Conservation (phyloP, 2,113 vertebrate species). For the Plectropomus leopardus region DNA sequence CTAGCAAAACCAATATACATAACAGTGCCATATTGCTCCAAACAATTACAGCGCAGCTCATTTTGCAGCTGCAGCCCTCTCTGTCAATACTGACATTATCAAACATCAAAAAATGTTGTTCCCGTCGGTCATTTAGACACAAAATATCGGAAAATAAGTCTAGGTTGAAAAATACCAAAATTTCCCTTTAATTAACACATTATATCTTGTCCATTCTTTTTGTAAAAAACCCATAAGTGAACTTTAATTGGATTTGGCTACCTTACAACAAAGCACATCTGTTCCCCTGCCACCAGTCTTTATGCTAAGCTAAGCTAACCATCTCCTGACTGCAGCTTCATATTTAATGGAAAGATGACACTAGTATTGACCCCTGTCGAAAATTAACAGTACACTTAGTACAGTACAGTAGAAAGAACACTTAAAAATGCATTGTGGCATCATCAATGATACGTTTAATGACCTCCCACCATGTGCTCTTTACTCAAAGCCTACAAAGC, state of each 20-base stretch:
- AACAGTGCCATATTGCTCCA: too few species aligned
- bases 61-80: too few species aligned
- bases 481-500: neutral
- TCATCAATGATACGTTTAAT: neutral
- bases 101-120: too few species aligned
- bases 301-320: neutral
- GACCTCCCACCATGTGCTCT: neutral
- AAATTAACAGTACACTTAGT: neutral
- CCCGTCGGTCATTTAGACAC: too few species aligned
- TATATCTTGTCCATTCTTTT: neutral
- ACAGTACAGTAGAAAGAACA: neutral
- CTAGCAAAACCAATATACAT: too few species aligned
- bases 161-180: too few species aligned
- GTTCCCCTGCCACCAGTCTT: neutral
- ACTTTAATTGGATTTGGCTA: neutral
- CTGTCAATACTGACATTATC: too few species aligned
- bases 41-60: too few species aligned
- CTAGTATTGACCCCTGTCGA: neutral
- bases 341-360: neutral
- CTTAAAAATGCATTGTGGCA: neutral
- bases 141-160: too few species aligned
- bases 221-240: neutral
- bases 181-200: too few species aligned
- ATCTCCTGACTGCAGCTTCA: constrained; percentile 2
- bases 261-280: neutral